Evolutionary conservation across 2,888 invertebrate genomes (phyloP).

Genomic region (Meandrusa payeni): DNA sequence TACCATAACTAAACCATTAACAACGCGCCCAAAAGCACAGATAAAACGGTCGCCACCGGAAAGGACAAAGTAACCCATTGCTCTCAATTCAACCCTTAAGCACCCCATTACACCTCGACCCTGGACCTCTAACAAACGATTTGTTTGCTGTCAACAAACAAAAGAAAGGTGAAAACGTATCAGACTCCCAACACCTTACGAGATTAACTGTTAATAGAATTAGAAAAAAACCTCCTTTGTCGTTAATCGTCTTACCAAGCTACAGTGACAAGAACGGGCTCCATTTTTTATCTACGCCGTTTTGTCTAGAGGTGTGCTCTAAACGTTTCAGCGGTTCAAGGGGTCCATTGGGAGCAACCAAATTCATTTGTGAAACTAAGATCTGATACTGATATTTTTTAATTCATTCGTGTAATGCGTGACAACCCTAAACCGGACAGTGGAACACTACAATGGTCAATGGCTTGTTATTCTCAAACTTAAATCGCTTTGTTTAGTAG

Average conservation of each 20-base stretch:
- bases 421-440: no score
- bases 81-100: slow-evolving; percentile 70
- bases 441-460: background rate
- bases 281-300: slow-evolving; percentile 42
- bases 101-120: slow-evolving; percentile 64
- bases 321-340: slow-evolving; percentile 66
- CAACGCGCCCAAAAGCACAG: slow-evolving; percentile 37
- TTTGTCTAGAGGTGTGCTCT: slow-evolving; percentile 54
- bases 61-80: slow-evolving; percentile 71
- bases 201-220: slow-evolving; percentile 66
- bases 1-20: slow-evolving; percentile 15
- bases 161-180: slow-evolving; percentile 66
- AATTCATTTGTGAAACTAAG: slow-evolving; percentile 50
- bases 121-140: slow-evolving; percentile 56
- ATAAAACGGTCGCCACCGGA: slow-evolving; percentile 63
- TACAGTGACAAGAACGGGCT: slow-evolving; percentile 59
- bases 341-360: slow-evolving; percentile 55
- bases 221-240: slow-evolving; percentile 55
- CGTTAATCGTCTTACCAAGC: slow-evolving; percentile 71
- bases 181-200: slow-evolving; percentile 41
- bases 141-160: slow-evolving; percentile 78
- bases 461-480: no score
- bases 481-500: no score
- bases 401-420: no score
- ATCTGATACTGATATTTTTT: slow-evolving; percentile 52